Conservation (phyloP, 1,140 invertebrate genomes). For the Rhopalosiphum padi region DNA sequence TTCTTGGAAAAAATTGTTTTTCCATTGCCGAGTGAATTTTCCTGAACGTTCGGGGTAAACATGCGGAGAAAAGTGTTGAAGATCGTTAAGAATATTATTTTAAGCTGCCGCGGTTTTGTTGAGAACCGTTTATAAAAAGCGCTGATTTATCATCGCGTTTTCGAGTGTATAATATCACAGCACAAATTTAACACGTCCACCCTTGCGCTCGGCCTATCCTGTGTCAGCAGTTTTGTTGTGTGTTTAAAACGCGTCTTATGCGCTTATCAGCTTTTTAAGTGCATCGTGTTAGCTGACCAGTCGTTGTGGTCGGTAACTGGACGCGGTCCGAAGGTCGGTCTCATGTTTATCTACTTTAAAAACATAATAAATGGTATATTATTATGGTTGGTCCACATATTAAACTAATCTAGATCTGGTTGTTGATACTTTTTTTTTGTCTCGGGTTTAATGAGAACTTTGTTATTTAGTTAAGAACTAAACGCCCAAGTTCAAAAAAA, state of each 20-base stretch:
- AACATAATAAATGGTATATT: neutral
- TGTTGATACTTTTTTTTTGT: neutral
- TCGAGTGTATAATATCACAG: neutral
- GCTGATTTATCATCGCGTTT: neutral
- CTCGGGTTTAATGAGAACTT: neutral
- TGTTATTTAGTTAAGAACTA: neutral
- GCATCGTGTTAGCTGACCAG: neutral
- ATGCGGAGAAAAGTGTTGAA: too few relatives aligned
- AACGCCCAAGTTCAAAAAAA: neutral
- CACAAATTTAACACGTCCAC: neutral
- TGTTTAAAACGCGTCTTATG: constrained; percentile 7
- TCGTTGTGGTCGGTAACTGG: neutral
- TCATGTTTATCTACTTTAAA: neutral
- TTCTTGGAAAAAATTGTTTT: neutral
- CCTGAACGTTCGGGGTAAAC: neutral
- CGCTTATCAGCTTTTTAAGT: neutral
- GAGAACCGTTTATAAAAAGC: neutral
- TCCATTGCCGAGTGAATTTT: neutral
- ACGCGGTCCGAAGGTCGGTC: neutral
- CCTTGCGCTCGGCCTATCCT: neutral
- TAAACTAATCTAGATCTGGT: neutral
- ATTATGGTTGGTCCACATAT: neutral
- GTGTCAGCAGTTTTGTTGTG: neutral
- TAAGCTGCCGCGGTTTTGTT: neutral
- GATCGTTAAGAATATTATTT: neutral